These are phyloP conservation scores for Anas platyrhynchos DNA, from an alignment of 2,113 vertebrate species.

Conservation along the genomic window DNA sequence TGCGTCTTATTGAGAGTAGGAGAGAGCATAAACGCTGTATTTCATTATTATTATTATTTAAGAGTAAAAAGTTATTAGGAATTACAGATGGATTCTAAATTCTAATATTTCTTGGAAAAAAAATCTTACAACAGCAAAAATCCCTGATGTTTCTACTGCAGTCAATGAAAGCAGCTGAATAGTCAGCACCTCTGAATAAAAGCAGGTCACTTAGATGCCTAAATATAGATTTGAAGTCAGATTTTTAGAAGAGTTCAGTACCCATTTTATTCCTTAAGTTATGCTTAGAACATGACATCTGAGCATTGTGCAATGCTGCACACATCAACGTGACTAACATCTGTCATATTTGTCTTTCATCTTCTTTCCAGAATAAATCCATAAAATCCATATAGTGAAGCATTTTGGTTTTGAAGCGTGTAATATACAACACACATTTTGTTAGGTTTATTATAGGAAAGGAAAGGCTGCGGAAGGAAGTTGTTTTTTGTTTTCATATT, in stretches of 20 bases:
- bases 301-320: not conserved
- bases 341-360: not conserved
- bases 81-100: not conserved
- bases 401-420: not conserved
- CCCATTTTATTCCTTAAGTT: not conserved
- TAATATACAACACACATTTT: not conserved
- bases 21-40: not conserved
- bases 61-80: not conserved
- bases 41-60: not conserved
- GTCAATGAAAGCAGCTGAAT: slow-evolving; percentile 14
- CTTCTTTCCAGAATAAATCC: not conserved
- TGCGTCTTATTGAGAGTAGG: not conserved
- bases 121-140: not conserved
- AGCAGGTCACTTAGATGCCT: slow-evolving; percentile 36
- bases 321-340: not conserved
- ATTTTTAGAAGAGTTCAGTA: slow-evolving; percentile 5
- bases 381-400: not conserved
- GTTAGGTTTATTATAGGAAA: not conserved
- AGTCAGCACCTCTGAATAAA: slow-evolving; percentile 53
- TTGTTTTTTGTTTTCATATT: not conserved
- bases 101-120: not conserved
- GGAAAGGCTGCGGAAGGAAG: not conserved
- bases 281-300: not conserved
- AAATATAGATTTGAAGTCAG: slow-evolving; percentile 57
- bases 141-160: not conserved